Percentiles rank a stretch among this genome's conserved stretches.
phyloP scores from a whole-genome alignment of 2,888 invertebrate genomes.

The Drosophila robusta region DNA sequence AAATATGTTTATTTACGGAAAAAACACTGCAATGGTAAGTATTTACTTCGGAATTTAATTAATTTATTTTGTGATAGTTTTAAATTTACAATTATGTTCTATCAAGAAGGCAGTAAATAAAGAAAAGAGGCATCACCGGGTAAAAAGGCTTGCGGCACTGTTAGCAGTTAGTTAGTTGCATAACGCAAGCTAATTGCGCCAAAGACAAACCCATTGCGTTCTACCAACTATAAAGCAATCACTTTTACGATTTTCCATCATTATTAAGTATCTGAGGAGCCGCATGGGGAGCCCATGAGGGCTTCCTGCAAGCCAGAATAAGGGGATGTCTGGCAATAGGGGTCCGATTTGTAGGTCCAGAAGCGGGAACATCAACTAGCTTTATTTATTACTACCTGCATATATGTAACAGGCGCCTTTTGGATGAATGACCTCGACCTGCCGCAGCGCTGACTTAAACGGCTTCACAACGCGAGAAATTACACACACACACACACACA shows the following conservation, averaged over 20 bases:
- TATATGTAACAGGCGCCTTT: background rate
- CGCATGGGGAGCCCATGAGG: background rate
- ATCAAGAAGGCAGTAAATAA: too few species aligned
- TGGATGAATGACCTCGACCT: slow-evolving; percentile 61
- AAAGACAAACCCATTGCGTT: slow-evolving; percentile 5
- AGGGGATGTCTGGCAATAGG: slow-evolving; percentile 3
- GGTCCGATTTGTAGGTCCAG: background rate
- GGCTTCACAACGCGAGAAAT: slow-evolving; percentile 32
- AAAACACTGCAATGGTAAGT: too few species aligned
- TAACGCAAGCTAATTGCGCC: slow-evolving; percentile 7
- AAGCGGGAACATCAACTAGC: background rate
- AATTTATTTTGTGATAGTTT: too few species aligned
- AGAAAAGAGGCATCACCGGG: too few species aligned
- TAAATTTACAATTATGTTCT: too few species aligned
- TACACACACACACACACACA: slow-evolving; percentile 3
- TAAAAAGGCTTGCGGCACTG: background rate
- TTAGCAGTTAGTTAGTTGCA: background rate
- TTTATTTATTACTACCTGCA: background rate
- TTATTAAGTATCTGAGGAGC: background rate
- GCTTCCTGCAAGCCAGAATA: background rate
- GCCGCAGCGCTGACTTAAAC: slow-evolving; percentile 36
- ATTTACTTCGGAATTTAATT: too few species aligned
- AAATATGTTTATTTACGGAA: too few species aligned
- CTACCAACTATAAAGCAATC: slow-evolving; percentile 17
- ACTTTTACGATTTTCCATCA: slow-evolving; percentile 18